Base-by-base conservation (phyloP, 2,797 vertebrate species). In the Sebastes matsubarae region DNA sequence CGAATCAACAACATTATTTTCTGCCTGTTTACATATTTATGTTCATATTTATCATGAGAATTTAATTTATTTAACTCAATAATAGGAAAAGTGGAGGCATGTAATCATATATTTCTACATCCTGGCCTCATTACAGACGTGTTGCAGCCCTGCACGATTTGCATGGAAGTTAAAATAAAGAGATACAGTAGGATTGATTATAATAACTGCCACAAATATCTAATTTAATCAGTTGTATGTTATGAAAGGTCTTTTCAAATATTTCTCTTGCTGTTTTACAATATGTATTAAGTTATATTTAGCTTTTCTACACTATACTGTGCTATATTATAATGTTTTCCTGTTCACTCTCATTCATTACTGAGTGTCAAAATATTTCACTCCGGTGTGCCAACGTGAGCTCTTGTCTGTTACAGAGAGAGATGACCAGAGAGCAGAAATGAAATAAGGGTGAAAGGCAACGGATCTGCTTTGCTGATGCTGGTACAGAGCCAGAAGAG, bases 401-500 rank as follows among this genome's bases (percentile, higher is more conserved):
- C 59, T 72, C 38, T 42, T 82, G 85, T 86, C 68, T 79, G 34
- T 72, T 73, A 71, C 79, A 88, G 42, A 79, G 22, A 83, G 69
- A 81, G 71, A 86, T 72, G 81, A 85, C 69, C 75, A 81, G 60
- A 76, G 79, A 89, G 83, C 58, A 74, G 83, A 80, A 50, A 87
- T 88, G 86, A 91, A 90, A 85, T 84, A 54, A 74, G 74, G 77
- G 68, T 71, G 60, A 70, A 82, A 82, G 79, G 77, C 78, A 73
- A 77, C 72, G 71, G 80, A 81, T 87, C 76, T 90, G 83, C 80
- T 87, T 67, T 90, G 79, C 83, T 83, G 88, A 69, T 88, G 78
- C 86, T 93, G 80, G 83, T 92, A 81, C 74, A 75, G 81, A 84
- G 89, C 88, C 88, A 93, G 80, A 54, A 73, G 83, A 82, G 77